Conservation (phyloP, 2,113 vertebrate species). For the Gulo gulo region DNA sequence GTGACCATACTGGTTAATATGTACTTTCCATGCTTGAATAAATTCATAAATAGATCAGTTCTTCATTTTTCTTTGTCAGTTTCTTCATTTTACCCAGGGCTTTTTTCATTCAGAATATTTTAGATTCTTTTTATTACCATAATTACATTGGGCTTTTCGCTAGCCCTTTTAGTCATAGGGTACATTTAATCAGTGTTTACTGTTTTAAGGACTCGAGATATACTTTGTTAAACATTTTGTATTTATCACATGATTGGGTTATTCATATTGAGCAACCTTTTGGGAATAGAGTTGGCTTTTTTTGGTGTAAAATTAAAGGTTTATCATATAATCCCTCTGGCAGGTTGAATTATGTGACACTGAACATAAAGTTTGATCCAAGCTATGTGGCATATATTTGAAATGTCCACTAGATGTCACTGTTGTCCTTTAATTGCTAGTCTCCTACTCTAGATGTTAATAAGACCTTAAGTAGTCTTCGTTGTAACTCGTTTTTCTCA, state of each 20-base stretch:
- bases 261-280: not conserved
- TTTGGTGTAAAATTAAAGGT: slow-evolving; percentile 29
- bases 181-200: not conserved
- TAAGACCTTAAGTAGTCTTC: not conserved
- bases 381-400: not conserved
- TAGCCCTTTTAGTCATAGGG: not conserved
- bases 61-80: not conserved
- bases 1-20: not conserved
- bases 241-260: not conserved
- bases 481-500: slow-evolving; percentile 10
- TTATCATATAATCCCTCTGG: not conserved
- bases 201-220: not conserved
- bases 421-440: slow-evolving; percentile 71
- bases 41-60: not conserved
- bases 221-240: not conserved
- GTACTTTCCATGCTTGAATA: not conserved
- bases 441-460: not conserved
- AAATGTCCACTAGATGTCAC: slow-evolving; percentile 83
- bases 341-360: accelerated
- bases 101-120: slow-evolving; percentile 9
- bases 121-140: slow-evolving; percentile 1
- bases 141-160: not conserved
- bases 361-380: not conserved
- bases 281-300: not conserved
- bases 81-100: not conserved